Conservation (phyloP, 2,113 vertebrate genomes). For the Pogona vitticeps region DNA sequence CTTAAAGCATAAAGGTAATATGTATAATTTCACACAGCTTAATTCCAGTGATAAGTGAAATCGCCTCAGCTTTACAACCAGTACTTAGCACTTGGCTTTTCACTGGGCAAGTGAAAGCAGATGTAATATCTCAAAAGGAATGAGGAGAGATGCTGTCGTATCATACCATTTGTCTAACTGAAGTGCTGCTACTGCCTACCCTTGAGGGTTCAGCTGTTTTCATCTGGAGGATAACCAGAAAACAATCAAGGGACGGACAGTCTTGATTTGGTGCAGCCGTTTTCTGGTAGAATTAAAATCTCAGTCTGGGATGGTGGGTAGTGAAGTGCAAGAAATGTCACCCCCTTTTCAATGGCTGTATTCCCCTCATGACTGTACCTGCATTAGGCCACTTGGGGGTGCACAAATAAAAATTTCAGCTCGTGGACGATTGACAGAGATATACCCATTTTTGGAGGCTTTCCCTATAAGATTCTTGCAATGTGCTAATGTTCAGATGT, state of each 20-base stretch:
- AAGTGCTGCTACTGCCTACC: slow-evolving; percentile 63
- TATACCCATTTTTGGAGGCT: too few species aligned
- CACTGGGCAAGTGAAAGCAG: slow-evolving; percentile 67
- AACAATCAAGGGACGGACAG: slow-evolving; percentile 68
- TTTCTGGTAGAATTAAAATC: slow-evolving; percentile 49
- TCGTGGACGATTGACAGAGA: background rate
- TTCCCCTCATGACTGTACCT: background rate
- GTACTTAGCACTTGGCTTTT: slow-evolving; percentile 38
- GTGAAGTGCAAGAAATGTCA: background rate
- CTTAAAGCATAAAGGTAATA: background rate
- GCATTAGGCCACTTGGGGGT: background rate
- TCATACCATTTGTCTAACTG: background rate
- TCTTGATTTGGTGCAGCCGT: slow-evolving; percentile 50
- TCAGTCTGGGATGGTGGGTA: background rate
- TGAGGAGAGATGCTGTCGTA: slow-evolving; percentile 65
- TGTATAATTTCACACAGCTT: background rate
- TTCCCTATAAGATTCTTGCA: background rate
- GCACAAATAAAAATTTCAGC: background rate
- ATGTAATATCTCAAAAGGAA: slow-evolving; percentile 56
- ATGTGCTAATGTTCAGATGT: too few species aligned
- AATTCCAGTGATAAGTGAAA: slow-evolving; percentile 9
- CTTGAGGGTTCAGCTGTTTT: slow-evolving; percentile 63
- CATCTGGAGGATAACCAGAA: slow-evolving; percentile 66
- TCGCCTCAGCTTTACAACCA: slow-evolving; percentile 37
- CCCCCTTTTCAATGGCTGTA: background rate